These are phyloP conservation scores for Delichon dasypus DNA, from an alignment of 2,797 vertebrate species.

Conservation along the genomic window DNA sequence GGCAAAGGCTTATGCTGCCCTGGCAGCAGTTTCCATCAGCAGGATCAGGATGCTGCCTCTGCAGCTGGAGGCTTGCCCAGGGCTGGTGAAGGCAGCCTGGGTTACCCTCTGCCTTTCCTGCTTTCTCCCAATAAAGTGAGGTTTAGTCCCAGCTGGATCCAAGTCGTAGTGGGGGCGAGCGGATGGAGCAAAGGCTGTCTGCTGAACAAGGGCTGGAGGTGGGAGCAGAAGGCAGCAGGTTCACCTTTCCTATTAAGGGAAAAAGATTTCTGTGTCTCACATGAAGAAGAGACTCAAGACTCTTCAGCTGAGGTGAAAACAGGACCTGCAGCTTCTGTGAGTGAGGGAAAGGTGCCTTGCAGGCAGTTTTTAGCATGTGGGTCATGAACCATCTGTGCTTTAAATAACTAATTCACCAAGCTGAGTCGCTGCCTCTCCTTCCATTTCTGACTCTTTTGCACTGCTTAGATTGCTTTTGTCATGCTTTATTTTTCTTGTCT, in stretches of 20 bases:
- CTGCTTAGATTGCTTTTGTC: background rate
- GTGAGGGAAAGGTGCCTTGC: background rate
- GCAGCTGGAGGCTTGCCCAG: background rate
- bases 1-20: background rate
- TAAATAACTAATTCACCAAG: background rate
- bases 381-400: background rate
- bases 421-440: rapidly evolving
- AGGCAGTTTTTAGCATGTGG: background rate
- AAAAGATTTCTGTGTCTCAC: background rate
- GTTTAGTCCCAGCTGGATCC: background rate
- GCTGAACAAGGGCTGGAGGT: background rate
- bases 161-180: background rate
- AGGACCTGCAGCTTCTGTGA: background rate
- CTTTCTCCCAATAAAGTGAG: background rate
- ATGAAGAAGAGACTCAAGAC: background rate
- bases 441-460: background rate
- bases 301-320: background rate
- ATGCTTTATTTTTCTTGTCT: background rate
- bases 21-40: background rate
- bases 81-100: background rate
- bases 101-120: background rate
- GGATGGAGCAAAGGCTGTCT: background rate
- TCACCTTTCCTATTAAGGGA: background rate
- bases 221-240: background rate
- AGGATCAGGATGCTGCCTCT: background rate